These are phyloP conservation scores for Agrenia bidenticulata DNA, from an alignment of 2,888 invertebrate genomes.

Conservation along the genomic window DNA sequence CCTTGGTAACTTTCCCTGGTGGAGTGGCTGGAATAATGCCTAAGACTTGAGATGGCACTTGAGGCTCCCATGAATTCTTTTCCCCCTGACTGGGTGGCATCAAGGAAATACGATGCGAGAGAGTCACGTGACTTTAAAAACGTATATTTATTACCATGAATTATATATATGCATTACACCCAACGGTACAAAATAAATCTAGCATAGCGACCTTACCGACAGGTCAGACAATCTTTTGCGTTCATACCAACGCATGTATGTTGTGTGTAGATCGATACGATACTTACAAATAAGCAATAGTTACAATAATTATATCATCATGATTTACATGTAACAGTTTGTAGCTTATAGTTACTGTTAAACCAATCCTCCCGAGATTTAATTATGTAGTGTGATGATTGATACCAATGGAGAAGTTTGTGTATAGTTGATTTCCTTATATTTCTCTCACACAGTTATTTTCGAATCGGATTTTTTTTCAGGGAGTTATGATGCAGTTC, in stretches of 20 bases:
- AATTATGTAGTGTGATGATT: too few relatives aligned
- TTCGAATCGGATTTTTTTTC: too few relatives aligned
- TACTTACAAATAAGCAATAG: neutral
- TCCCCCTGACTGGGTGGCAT: neutral
- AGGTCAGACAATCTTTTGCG: constrained; percentile 20
- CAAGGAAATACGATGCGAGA: neutral
- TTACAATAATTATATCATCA: neutral
- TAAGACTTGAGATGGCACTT: too few relatives aligned
- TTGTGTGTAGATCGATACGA: neutral
- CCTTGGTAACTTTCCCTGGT: too few relatives aligned
- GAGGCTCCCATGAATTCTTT: too few relatives aligned
- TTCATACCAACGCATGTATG: neutral
- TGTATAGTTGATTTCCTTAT: too few relatives aligned
- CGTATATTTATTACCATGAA: constrained; percentile 16
- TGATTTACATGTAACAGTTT: neutral
- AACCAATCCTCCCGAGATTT: too few relatives aligned
- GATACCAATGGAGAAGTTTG: too few relatives aligned
- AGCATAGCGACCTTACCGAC: constrained; percentile 39
- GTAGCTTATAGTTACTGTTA: neutral
- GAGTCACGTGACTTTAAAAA: constrained; percentile 10
- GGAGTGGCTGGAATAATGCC: too few relatives aligned
- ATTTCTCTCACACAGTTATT: too few relatives aligned
- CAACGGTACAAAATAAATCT: constrained; percentile 41
- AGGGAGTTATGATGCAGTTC: too few relatives aligned
- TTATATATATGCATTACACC: constrained; percentile 31